Base-by-base conservation (phyloP, 2,797 vertebrate genomes). In the Craterocephalus amniculus region DNA sequence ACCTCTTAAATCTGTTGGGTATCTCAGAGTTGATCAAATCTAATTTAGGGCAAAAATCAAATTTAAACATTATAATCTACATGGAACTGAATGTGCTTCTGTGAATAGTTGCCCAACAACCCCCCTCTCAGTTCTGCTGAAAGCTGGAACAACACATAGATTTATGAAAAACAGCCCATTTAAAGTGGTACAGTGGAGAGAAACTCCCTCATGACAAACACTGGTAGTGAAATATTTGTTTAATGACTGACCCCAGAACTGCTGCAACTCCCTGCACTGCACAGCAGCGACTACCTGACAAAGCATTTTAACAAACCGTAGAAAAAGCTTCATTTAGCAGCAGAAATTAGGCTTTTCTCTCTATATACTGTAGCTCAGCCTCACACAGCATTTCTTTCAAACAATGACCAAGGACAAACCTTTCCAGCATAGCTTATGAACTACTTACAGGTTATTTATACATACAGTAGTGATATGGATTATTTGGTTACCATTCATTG, bases 141-240 rank as follows among this genome's bases (percentile, higher is more conserved):
- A 83, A 82, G 78, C 79, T 82, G 81, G 58, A 87, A 86, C 62
- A 88, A 79, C 74, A 86, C 35, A 32, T 27, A 14, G 64, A 60
- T 78, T 64, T 69, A 70, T 74, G 12, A 63, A 84, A 83, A 85
- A 69, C 74, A 80, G 68, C 16, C 61, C 48, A 52, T 31, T 67
- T 71, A 60, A 79, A 78, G 60, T 34, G 51, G 31, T 34, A 56
- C 48, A 61, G 76, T 48, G 65, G 70, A 74, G 63, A 84, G 83
- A 78, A 85, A 85, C 79, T 83, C 84, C 79, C 84, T 79, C 67
- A 72, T 74, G 74, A 87, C 68, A 90, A 87, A 88, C 81, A 79
- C 58, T 74, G 81, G 63, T 70, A 76, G 76, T 83, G 77, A 81
- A 87, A 88, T 89, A 87, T 89, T 88, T 80, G 76, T 83, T 87